Evolutionary conservation across 2,113 vertebrate genomes (phyloP), one percentile per base, ranked within the genome.

Genomic region (Atlantisia rogersi): DNA sequence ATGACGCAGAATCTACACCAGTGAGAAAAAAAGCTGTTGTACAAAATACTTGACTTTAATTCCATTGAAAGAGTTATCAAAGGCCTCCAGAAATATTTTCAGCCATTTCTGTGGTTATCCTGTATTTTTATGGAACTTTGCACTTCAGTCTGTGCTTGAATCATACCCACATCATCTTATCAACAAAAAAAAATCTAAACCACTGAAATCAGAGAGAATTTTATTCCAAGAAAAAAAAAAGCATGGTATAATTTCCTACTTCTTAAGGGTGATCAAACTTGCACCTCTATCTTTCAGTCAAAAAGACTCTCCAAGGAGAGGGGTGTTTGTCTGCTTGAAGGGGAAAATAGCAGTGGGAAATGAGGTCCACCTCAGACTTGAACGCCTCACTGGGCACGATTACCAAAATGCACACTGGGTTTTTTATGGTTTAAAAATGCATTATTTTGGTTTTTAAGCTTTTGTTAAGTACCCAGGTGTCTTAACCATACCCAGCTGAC

Each of bases 141-240:
- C 14, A 62, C 39, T 74, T 60, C 62, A 44, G 31, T 20, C 29
- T 60, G 11, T 73, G 42, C 29, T 84, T 81, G 44, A 35, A 31
- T 75, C 81, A 60, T 4, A 80, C 21, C 4, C 55, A 85, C 12
- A 48, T 39, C 31, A 71, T 91, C 86, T 64, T 58, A 70, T 29
- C 55, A 93, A 89, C 6, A 48, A 42, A 74, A 85, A 50, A 67
- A 44, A 40, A 78, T n/a, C 15, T 15, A 92, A 94, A 7, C 11
- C 20, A 70, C 60, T 25, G 58, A 71, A 86, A 91, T 71, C 22
- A 82, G 42, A 78, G 70, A 83, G 1, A 68, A 46, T 26, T 81
- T 71, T 84, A 88, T 91, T 92, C 59, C 68, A 86, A 91, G 84
- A 46, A 46, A 46, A 77, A 77, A 96, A 96, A 92, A 76, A 63